Evolutionary conservation across 35 echinoderm and acorn worm genomes (phyloP).

Genomic region (Heliocidaris tuberculata): DNA sequence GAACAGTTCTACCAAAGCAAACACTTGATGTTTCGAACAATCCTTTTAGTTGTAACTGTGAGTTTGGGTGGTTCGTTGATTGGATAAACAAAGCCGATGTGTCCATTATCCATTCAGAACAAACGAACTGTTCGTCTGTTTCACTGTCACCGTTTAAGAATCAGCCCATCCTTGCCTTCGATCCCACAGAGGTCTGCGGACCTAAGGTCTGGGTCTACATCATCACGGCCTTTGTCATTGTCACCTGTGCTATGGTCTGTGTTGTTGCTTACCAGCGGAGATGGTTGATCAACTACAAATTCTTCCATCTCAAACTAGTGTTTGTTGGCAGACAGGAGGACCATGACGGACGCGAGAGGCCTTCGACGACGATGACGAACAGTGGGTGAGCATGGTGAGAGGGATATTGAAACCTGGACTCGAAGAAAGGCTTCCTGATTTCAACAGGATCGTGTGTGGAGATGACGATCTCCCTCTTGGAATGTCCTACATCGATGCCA

Average conservation of each 20-base stretch:
- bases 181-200: conserved; percentile 22
- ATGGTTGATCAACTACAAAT: conserved; percentile 6
- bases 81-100: neutral
- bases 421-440: no score
- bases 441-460: no score
- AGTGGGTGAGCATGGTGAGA: conserved; percentile 29
- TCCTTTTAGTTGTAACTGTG: conserved; percentile 41
- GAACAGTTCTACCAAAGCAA: neutral
- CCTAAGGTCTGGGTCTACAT: neutral
- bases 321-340: neutral
- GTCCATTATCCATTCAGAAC: neutral
- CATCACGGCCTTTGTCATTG: neutral
- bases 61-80: neutral
- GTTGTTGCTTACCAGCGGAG: neutral
- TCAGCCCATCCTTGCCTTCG: neutral
- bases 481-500: no score
- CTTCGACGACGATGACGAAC: conserved; percentile 18
- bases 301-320: neutral
- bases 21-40: conserved; percentile 5
- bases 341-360: neutral
- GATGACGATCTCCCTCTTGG: neutral
- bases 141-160: neutral
- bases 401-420: no score
- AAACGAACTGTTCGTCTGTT: neutral
- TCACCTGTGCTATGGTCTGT: neutral